Percentiles rank a stretch among this genome's conserved stretches.
Conservation (phyloP, 2,888 invertebrate genomes). For the Teleogryllus oceanicus region DNA sequence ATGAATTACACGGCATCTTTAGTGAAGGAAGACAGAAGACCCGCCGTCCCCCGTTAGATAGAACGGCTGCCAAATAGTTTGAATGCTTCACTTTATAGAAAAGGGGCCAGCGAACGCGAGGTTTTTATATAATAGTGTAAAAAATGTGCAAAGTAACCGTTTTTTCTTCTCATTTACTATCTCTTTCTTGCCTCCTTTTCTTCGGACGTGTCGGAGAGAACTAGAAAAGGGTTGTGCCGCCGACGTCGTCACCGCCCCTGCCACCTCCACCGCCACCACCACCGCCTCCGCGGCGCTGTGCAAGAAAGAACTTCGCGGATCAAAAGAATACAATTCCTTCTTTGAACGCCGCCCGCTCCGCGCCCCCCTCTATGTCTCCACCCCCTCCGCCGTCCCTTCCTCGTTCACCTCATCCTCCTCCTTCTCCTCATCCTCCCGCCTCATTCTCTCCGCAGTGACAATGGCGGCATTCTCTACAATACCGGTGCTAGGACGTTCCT, state of each 20-base stretch:
- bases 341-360: not conserved
- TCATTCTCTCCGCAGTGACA: slow-evolving; percentile 23
- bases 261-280: not conserved
- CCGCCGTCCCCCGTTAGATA: slow-evolving; percentile 20
- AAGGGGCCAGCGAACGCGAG: not conserved
- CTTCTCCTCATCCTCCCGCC: not conserved
- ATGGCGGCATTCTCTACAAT: slow-evolving; percentile 21
- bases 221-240: slow-evolving; percentile 31
- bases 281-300: not conserved
- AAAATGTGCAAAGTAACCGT: slow-evolving; percentile 35
- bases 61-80: slow-evolving; percentile 30
- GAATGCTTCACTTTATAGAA: slow-evolving; percentile 27
- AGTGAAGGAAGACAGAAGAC: not conserved
- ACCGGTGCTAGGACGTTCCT: not conserved
- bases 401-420: not conserved
- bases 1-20: slow-evolving; percentile 33
- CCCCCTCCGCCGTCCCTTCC: not conserved
- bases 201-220: not conserved
- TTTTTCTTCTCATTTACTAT: slow-evolving; percentile 27
- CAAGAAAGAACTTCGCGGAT: slow-evolving; percentile 23
- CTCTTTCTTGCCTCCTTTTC: slow-evolving; percentile 20
- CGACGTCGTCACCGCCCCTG: not conserved
- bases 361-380: slow-evolving; percentile 20
- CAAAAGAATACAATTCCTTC: slow-evolving; percentile 33
- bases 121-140: slow-evolving; percentile 20